Base-by-base conservation (phyloP, 2,113 vertebrate genomes). In the Xiphorhynchus elegans region DNA sequence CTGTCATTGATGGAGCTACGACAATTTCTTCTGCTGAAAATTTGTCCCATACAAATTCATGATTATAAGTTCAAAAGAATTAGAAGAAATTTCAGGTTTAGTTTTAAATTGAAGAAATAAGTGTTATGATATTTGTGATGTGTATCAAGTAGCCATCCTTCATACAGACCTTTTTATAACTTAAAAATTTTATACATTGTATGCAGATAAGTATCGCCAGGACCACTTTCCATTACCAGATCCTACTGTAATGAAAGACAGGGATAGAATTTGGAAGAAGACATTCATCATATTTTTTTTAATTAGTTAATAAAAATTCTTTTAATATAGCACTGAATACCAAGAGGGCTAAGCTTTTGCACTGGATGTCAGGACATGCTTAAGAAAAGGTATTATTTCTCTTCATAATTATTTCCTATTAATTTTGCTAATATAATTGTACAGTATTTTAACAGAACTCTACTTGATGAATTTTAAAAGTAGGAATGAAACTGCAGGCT, bases 201-300 rank as follows among this genome's bases (percentile, higher is more conserved):
- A 93, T 94, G 84, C 53, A 95, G 93, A 83, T 94, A 95, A 90
- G 77, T 87, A 89, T 90, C 89, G 73, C 93, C 62, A 93, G 90
- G 79, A 93, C 79, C 80, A 81, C 20, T 68, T 97, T 93, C 62
- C 90, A 90, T 96, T 95, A 93, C 69, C 76, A 82, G 73, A 93
- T 89, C 64, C 58, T 63, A 59, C 68, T 89, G 49, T 69, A 77
- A 87, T 10, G 63, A 84, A 94, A 95, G 84, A 84, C 76, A 91
- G 44, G 59, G 47, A 50, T 46, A 80, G 64, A 87, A 74, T 93
- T 74, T 84, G 74, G 82, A 96, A 81, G 53, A 82, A 79, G 73
- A 77, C 70, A 86, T 96, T 95, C 3, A 37, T 91, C 68, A 62
- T 92, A 69, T 80, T 96, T 96, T 75, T 85, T 74, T 95, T 89